Evolutionary conservation across 2,888 invertebrate species (phyloP).

Genomic region (Ellobium chinense): DNA sequence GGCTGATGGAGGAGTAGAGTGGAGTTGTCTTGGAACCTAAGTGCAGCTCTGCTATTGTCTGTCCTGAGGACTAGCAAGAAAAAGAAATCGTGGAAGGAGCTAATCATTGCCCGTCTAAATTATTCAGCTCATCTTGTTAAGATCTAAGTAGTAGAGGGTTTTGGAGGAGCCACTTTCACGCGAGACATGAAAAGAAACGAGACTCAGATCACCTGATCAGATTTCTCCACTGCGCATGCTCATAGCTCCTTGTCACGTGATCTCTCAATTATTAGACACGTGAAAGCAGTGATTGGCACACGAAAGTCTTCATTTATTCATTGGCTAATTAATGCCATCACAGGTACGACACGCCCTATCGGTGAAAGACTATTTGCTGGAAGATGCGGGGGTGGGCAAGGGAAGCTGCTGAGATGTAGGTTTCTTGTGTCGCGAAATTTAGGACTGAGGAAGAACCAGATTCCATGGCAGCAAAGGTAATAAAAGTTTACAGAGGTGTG

Average conservation of each 20-base stretch:
- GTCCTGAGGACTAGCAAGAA: too few relatives aligned
- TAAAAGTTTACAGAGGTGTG: too few relatives aligned
- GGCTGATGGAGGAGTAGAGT: too few relatives aligned
- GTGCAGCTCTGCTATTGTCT: too few relatives aligned
- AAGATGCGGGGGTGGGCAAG: too few relatives aligned
- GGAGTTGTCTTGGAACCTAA: too few relatives aligned
- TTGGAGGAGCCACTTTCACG: constrained; percentile 5
- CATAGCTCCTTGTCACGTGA: background rate
- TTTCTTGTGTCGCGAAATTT: too few relatives aligned
- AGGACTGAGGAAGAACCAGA: too few relatives aligned
- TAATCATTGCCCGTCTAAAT: too few relatives aligned
- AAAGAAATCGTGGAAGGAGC: too few relatives aligned
- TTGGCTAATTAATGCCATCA: background rate
- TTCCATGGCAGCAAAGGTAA: too few relatives aligned
- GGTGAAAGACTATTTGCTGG: background rate
- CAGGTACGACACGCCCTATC: background rate
- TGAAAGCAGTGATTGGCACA: background rate
- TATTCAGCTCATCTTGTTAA: background rate
- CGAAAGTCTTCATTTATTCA: background rate
- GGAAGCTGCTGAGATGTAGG: too few relatives aligned
- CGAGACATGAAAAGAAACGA: background rate
- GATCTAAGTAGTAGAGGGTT: background rate
- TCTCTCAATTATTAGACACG: background rate
- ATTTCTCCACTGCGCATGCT: background rate
- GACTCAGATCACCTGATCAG: background rate